A percentile compares a stretch with the other conserved stretches of the same genome.
phyloP scores from a whole-genome alignment of 2,888 invertebrate species.

The Drosophila prostipennis region DNA sequence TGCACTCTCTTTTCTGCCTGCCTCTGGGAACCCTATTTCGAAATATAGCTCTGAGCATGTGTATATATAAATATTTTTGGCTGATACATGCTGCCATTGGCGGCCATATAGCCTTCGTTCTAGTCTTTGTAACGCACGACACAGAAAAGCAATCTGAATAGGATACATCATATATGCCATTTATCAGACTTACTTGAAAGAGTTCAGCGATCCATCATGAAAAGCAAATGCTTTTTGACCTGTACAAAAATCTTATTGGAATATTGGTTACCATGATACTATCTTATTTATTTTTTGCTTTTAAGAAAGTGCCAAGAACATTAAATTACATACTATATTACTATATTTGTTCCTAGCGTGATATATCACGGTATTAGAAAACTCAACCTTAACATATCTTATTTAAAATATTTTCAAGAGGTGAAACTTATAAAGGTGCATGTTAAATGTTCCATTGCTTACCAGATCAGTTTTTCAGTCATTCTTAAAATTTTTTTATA shows the following conservation, averaged over 20 bases:
- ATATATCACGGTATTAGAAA: no score
- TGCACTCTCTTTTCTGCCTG: conserved; percentile 6
- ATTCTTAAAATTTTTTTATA: no score
- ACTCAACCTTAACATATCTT: no score
- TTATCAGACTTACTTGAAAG: conserved; percentile 18
- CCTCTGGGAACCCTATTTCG: conserved; percentile 30
- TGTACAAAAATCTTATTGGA: background rate
- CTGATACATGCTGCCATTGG: conserved; percentile 26
- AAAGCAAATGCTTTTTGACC: conserved; percentile 7
- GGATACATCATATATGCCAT: conserved; percentile 4
- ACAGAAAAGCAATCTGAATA: conserved; percentile 9
- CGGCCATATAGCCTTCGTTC: conserved; percentile 20
- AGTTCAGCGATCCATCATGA: conserved; percentile 16
- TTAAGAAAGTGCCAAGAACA: no score
- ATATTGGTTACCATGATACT: background rate
- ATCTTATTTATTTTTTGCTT: background rate
- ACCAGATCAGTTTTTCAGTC: no score
- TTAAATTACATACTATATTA: no score
- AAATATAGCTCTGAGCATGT: conserved; percentile 29
- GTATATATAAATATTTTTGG: conserved; percentile 38
- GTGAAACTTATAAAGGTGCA: no score
- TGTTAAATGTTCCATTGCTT: no score
- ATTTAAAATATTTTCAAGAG: no score
- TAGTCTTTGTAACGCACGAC: conserved; percentile 29
- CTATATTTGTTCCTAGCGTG: no score